Conservation (phyloP, 2,113 vertebrate species). For the Urocynchramus pylzowi region DNA sequence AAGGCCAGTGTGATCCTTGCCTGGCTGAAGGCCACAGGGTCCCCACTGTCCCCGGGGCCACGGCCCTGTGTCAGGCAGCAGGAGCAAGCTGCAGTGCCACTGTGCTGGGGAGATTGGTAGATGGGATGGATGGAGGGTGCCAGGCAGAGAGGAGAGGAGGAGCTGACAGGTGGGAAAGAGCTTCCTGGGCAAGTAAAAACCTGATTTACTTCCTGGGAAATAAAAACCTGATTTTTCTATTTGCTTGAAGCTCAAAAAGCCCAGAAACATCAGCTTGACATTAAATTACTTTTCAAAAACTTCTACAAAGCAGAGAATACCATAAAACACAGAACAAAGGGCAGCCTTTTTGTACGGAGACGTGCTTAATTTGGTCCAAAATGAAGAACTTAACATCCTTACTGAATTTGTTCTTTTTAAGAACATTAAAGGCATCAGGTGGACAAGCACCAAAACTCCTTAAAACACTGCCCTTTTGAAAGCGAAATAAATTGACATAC, state of each 20-base stretch:
- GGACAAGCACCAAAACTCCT: not conserved
- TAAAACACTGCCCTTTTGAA: not conserved
- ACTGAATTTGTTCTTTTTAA: not conserved
- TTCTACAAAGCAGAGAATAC: not conserved
- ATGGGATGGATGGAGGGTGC: not conserved
- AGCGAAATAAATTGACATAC: not conserved
- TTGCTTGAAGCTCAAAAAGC: not conserved
- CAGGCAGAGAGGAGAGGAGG: not conserved
- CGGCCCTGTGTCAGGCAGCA: accelerated
- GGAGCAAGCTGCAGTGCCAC: not conserved
- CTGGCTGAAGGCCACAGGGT: accelerated
- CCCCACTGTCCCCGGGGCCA: accelerated
- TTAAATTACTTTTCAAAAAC: not conserved
- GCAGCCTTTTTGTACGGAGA: not conserved
- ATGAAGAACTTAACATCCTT: not conserved
- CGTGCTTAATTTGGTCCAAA: not conserved
- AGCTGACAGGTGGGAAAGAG: not conserved
- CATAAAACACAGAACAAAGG: not conserved
- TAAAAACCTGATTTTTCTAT: not conserved
- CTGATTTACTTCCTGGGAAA: not conserved
- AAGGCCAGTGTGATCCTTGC: not conserved
- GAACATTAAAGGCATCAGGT: not conserved
- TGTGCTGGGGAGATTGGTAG: accelerated
- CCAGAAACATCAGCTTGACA: not conserved
- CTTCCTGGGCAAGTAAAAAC: not conserved